Base-by-base conservation (phyloP, 23 tunicate genomes). In the Clavelina lepadiformis region DNA sequence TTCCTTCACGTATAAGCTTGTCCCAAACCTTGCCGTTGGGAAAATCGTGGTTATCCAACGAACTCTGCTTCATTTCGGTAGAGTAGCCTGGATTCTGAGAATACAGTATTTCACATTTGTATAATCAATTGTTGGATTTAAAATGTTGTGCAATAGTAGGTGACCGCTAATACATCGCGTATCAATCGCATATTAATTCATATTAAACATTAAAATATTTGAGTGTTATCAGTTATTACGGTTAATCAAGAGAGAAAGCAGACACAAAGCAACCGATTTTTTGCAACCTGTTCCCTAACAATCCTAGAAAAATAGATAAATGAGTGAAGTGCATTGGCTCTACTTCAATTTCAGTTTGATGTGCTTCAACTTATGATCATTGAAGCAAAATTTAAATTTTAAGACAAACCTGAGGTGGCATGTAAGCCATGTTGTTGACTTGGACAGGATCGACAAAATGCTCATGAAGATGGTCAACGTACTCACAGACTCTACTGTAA, bases 381-480 rank as follows among this genome's bases (percentile, higher is more conserved):
- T n/a, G n/a, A n/a, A n/a, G n/a, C n/a, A n/a, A n/a, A n/a, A n/a
- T n/a, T n/a, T n/a, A n/a, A n/a, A n/a, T n/a, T 41, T n/a, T 5
- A 26, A 58, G 32, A 28, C 44, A 61, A 56, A 89, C 97, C 79
- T 63, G 23, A 3, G 98, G 98, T 0, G 98, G 80, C 72, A 71
- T 73, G 81, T 91, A 86, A 1, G 68, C 36, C 3, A 67, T 74
- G 28, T 77, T 72, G 28, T 51, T 50, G 26, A 94, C 67, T 5
- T 28, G 38, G 6, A 76, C 81, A 6, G 94, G 95, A 19, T 70
- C 50, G 25, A 68, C 68, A 57, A 94, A 94, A 61, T 94, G 99
- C 35, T 94, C 95, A 49, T 94, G 99, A 2, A 94, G 77, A 52
- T 94, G 99, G 51, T 89, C 85, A 34, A 89, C 94, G 63, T 80